phyloP scores from a whole-genome alignment of 2,797 vertebrate species.

The Lacerta bilineata region DNA sequence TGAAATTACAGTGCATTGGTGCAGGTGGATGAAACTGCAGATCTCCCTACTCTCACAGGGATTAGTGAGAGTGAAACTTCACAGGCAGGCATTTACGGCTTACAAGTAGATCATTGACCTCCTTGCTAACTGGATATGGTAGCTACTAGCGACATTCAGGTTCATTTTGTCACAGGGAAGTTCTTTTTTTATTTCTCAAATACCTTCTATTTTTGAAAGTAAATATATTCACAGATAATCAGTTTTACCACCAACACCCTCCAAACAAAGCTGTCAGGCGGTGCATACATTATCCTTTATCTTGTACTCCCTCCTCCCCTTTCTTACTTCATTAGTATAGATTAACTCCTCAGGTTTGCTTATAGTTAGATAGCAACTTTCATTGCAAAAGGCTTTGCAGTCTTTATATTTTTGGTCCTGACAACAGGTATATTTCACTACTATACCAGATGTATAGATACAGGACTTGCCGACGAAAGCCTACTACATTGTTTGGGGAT shows the following conservation, averaged over 20 bases:
- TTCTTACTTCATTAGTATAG: not conserved
- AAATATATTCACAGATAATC: not conserved
- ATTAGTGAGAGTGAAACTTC: slow-evolving; percentile 27
- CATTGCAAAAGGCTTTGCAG: not conserved
- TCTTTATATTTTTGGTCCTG: not conserved
- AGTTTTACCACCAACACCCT: not conserved
- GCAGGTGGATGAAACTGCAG: slow-evolving; percentile 35
- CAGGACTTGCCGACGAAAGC: not conserved
- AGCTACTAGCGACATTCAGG: slow-evolving; percentile 60
- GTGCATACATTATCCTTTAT: not conserved
- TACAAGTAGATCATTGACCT: slow-evolving; percentile 42
- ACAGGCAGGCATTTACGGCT: slow-evolving; percentile 30
- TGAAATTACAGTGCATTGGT: slow-evolving; percentile 40
- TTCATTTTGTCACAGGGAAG: slow-evolving; percentile 38
- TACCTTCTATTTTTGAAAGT: not conserved
- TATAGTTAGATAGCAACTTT: slow-evolving; percentile 6
- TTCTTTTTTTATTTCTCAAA: slow-evolving; percentile 42
- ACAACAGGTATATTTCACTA: not conserved
- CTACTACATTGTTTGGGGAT: not conserved
- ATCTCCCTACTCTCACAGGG: slow-evolving; percentile 24
- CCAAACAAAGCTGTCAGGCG: not conserved
- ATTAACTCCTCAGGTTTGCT: not conserved
- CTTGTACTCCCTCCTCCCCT: not conserved
- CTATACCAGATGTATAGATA: not conserved
- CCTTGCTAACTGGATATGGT: slow-evolving; percentile 24